phyloP scores from a whole-genome alignment of 2,797 vertebrate genomes.

The Phrynocephalus guinanensis region DNA sequence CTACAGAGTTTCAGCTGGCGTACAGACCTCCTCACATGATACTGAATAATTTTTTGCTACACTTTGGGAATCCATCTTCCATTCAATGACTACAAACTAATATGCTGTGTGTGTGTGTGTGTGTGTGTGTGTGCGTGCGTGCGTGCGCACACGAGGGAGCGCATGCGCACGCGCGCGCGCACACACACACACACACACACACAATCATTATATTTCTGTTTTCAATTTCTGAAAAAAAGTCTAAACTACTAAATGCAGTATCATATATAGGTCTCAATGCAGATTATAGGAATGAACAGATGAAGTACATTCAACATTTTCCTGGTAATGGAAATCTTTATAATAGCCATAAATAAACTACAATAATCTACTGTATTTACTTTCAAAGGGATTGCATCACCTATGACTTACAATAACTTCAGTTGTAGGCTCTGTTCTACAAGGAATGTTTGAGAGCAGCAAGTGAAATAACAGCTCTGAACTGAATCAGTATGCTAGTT shows the following conservation, averaged over 20 bases:
- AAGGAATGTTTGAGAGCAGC: background rate
- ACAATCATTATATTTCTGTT: conserved; percentile 30
- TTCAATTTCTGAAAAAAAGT: conserved; percentile 26
- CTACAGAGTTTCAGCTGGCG: no score
- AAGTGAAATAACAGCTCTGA: conserved; percentile 27
- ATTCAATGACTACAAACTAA: no score
- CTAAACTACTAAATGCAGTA: background rate
- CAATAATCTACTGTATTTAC: background rate
- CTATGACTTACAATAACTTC: fast-evolving
- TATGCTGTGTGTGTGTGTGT: no score
- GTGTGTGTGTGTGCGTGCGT: no score
- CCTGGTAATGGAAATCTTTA: conserved; percentile 26
- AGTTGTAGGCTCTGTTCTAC: background rate
- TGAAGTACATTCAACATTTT: conserved; percentile 1
- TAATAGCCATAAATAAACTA: conserved; percentile 7
- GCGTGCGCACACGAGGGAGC: no score
- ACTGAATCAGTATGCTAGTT: background rate
- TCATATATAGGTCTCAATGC: background rate
- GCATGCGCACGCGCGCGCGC: no score
- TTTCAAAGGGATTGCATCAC: conserved; percentile 46
- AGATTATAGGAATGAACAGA: conserved; percentile 51
- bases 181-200: no score
- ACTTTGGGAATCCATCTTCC: no score
- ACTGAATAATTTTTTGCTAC: no score
- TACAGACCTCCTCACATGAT: no score